Percentiles rank a stretch among this genome's conserved stretches.
Evolutionary conservation across 2,888 invertebrate genomes (phyloP).

Genomic region (Agrochola lychnidis): DNA sequence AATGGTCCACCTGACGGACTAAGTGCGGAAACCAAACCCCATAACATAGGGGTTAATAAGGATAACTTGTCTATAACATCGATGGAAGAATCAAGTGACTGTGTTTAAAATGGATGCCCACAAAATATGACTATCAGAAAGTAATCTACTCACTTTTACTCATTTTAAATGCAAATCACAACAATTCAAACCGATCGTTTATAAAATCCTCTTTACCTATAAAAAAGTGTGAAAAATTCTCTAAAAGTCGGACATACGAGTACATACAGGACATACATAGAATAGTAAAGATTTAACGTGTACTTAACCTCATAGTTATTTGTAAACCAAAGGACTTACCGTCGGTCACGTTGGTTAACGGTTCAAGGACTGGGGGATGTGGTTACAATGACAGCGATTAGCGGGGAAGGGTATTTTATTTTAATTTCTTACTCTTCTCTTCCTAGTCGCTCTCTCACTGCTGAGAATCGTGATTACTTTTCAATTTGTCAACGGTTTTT

Average conservation of each 20-base stretch:
- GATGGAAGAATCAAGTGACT: background rate
- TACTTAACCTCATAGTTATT: conserved; percentile 56
- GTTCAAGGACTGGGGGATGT: conserved; percentile 51
- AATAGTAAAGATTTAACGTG: conserved; percentile 38
- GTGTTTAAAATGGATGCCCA: background rate
- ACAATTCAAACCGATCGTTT: conserved; percentile 1
- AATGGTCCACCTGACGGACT: too few species aligned
- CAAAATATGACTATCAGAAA: background rate
- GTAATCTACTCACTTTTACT: background rate
- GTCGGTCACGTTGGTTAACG: conserved; percentile 54
- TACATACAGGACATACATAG: too few species aligned
- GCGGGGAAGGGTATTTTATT: background rate
- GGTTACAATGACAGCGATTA: conserved; percentile 26
- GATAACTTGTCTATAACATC: background rate
- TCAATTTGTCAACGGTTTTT: too few species aligned
- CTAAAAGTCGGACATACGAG: conserved; percentile 47
- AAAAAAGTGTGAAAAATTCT: conserved; percentile 43
- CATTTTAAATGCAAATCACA: conserved; percentile 5
- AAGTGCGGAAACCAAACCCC: too few species aligned
- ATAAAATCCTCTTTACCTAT: conserved; percentile 26
- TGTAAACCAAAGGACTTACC: conserved; percentile 57
- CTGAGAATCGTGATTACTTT: too few species aligned
- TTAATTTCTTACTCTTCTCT: too few species aligned
- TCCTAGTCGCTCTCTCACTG: too few species aligned
- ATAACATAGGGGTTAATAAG: too few species aligned